Evolutionary conservation across 1,140 invertebrate genomes (phyloP), one percentile per base, ranked within the genome.

Genomic region (Cataglyphis hispanica): DNA sequence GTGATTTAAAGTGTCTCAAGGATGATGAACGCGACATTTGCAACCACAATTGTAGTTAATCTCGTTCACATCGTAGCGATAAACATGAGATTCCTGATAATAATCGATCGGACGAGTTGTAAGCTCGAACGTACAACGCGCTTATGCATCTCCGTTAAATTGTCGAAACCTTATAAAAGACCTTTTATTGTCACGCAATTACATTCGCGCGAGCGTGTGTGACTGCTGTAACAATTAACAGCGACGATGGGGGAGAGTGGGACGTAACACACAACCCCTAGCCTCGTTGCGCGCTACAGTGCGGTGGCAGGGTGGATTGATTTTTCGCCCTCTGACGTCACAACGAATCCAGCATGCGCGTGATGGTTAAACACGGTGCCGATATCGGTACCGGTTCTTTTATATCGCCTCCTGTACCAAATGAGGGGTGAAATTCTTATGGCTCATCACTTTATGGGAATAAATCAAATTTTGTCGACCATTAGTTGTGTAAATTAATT

Each of bases 281-380:
- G 61, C 81, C 75, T 67, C 84, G 74, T 56, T 80, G 66, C 81
- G 76, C 77, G 70, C 76, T 87, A 86, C 63, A 76, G 70, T 63
- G 63, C 85, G 78, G 70, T 85, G 75, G 81, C 85, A 89, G 81
- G 87, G 84, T 90, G 91, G 90, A 93, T 93, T 92, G 92, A 93
- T 93, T 93, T 93, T 93, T 92, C 91, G 76, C 80, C 75, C 64
- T 61, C 86, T 91, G 90, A 93, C 92, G 92, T 93, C 92, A 93
- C 85, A 7, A 19, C 66, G 80, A 85, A 87, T 81, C 84, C 86
- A 87, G 84, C 92, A 93, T 93, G 92, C 92, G 92, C 92, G 86
- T 64, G 77, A 25, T 53, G 58, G 37, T 84, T 66, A 58, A 86
- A 76, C 67, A 27, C 7, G 11, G 31, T 34, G 58, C 37, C 25